Percentiles rank a stretch among this genome's conserved stretches.
Conservation (phyloP, 2,113 vertebrate genomes). For the Sinocyclocheilus rhinocerous region DNA sequence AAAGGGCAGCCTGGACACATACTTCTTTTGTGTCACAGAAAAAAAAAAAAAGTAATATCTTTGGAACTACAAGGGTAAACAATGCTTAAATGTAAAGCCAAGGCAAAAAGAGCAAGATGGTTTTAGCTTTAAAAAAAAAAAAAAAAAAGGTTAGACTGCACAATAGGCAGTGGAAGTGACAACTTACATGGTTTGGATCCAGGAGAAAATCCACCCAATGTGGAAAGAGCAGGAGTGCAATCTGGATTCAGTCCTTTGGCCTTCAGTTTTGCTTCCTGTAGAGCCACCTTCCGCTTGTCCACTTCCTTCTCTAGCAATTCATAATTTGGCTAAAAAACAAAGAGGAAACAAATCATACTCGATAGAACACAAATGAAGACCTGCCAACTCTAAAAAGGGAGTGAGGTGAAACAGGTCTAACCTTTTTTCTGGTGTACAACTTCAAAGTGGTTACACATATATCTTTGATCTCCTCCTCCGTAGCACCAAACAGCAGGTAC, state of each 20-base stretch:
- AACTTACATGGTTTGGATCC: slow-evolving; percentile 91
- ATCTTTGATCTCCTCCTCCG: slow-evolving; percentile 93
- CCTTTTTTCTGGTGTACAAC: slow-evolving; percentile 96
- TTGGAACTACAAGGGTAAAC: background rate
- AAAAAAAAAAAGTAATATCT: background rate
- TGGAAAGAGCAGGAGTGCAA: slow-evolving; percentile 92
- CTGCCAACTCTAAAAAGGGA: too few species aligned
- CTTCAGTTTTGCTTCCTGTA: slow-evolving; percentile 96
- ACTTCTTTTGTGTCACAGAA: background rate
- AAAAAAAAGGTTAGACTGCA: background rate
- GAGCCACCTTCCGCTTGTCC: slow-evolving; percentile 90
- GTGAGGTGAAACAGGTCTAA: slow-evolving; percentile 50
- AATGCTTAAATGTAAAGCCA: background rate
- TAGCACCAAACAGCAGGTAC: slow-evolving; percentile 93
- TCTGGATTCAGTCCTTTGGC: slow-evolving; percentile 97
- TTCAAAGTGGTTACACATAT: slow-evolving; percentile 91
- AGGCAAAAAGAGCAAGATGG: background rate
- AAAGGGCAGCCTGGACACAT: background rate
- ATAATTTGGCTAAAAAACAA: slow-evolving; percentile 85
- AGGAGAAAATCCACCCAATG: slow-evolving; percentile 93
- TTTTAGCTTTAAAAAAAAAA: too few species aligned
- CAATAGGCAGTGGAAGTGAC: background rate
- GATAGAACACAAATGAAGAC: background rate
- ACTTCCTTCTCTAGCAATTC: slow-evolving; percentile 96
- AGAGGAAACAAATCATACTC: background rate